Conservation (phyloP, 2,797 vertebrate genomes). For the Coluber constrictor region DNA sequence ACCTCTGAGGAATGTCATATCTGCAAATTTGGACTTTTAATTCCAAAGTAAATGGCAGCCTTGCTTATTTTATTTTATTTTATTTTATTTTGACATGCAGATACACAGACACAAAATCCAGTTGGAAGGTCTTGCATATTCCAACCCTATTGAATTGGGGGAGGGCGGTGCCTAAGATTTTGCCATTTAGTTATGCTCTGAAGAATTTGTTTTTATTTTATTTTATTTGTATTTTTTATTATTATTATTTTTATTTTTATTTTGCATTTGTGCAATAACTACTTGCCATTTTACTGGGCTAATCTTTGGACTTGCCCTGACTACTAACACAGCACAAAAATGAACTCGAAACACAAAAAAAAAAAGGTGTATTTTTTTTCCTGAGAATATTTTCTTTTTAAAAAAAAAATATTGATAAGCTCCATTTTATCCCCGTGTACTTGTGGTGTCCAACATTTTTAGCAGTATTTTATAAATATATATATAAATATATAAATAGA, state of each 20-base stretch:
- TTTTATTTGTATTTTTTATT: not conserved
- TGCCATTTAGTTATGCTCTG: constrained; percentile 7
- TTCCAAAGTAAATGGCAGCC: constrained; percentile 67
- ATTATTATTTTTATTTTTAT: not conserved
- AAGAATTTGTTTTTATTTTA: constrained; percentile 64
- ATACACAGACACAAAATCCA: not conserved
- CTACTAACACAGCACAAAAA: constrained; percentile 80
- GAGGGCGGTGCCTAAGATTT: not conserved
- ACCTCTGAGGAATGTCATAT: constrained; percentile 57
- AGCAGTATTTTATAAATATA: constrained; percentile 78
- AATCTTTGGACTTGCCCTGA: constrained; percentile 73
- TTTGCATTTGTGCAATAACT: constrained; percentile 81
- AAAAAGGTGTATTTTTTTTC: constrained; percentile 71
- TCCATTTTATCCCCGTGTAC: constrained; percentile 68
- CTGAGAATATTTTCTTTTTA: constrained; percentile 68
- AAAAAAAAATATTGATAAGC: constrained; percentile 61
- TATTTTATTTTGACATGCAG: not conserved
- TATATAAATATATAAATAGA: constrained; percentile 21
- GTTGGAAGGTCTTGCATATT: not conserved
- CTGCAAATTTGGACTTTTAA: constrained; percentile 40
- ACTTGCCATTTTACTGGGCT: constrained; percentile 75
- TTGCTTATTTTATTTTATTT: not conserved
- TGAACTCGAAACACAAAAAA: constrained; percentile 64
- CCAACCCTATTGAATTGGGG: not conserved
- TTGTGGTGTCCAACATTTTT: constrained; percentile 77